Base-by-base conservation (phyloP, 1,140 invertebrate species). In the Mya arenaria region DNA sequence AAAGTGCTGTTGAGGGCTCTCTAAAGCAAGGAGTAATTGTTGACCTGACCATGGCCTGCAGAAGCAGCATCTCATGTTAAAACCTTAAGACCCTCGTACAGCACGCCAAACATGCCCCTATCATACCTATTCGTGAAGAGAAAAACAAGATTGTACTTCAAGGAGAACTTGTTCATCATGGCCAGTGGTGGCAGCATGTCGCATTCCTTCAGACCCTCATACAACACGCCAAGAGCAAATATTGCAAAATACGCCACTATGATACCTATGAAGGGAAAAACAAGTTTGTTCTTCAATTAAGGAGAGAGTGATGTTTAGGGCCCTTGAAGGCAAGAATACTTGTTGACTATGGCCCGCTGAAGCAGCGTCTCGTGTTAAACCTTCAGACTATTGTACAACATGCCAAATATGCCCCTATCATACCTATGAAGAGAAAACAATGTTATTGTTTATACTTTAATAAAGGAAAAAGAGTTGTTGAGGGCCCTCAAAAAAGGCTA, bases 331-430 rank as follows among this genome's bases (percentile, higher is more conserved):
- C n/a, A n/a, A n/a, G 69, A 19, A 63, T 82, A 82, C 52, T 52
- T 73, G 79, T 62, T 66, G 2, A 28, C 77, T 52, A 84, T 28
- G 3, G 85, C 63, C 79, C 74, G 82, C 25, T 85, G 85, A 13
- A 89, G 81, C 17, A 91, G 80, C 5, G 83, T 36, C 48, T 91
- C 90, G 19, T 89, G 56, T 0, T 87, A 44, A 30, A 87, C 89
- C 92, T 98, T 98, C 0, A 98, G 94, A 19, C 97, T 97, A 93
- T 98, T 97, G 90, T 98, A 98, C 23, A 98, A 93, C 13, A 97
- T 94, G 0, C 96, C 96, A 91, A 94, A 92, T 97, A 96, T 0
- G 97, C 97, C 0, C 96, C 96, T 41, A 97, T 93, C 73, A 98
- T 93, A 37, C 96, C 92, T 93, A n/a, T n/a, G n/a, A n/a, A n/a